phyloP scores from a whole-genome alignment of 2,888 invertebrate genomes.

The Nemotelus nigrinus region DNA sequence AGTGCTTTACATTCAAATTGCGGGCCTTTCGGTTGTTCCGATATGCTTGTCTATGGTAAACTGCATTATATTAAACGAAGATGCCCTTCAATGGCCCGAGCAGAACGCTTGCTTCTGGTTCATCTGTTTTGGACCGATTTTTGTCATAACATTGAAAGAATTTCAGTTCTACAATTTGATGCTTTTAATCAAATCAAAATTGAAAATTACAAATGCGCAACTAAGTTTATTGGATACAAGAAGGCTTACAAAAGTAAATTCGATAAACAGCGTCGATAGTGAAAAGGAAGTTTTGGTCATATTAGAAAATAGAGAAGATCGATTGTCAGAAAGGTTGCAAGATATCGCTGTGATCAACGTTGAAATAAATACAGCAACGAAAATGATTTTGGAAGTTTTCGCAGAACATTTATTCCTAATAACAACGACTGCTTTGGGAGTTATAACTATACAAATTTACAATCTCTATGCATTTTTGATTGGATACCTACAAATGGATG shows the following conservation, averaged over 20 bases:
- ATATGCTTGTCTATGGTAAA: slow-evolving; percentile 57
- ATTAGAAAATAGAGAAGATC: not conserved
- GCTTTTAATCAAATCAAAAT: slow-evolving; percentile 55
- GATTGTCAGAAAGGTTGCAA: slow-evolving; percentile 46
- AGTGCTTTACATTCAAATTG: slow-evolving; percentile 53
- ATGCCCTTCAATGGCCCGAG: not conserved
- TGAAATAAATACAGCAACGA: slow-evolving; percentile 53
- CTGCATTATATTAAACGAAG: slow-evolving; percentile 55
- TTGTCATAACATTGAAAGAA: slow-evolving; percentile 55
- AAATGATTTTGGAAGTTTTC: slow-evolving; percentile 55
- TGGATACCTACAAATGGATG: slow-evolving; percentile 19
- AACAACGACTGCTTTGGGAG: slow-evolving; percentile 55
- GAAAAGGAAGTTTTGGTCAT: not conserved
- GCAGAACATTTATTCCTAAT: slow-evolving; percentile 55
- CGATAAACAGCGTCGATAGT: slow-evolving; percentile 31
- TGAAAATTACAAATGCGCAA: slow-evolving; percentile 53
- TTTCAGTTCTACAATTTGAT: slow-evolving; percentile 57
- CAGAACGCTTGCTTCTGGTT: slow-evolving; percentile 55
- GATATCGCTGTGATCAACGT: slow-evolving; percentile 54
- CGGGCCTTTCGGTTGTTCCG: slow-evolving; percentile 52
- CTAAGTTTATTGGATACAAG: slow-evolving; percentile 36
- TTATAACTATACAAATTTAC: slow-evolving; percentile 57
- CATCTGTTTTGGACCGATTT: slow-evolving; percentile 57
- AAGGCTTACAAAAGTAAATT: not conserved
- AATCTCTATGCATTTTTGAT: slow-evolving; percentile 55